Percentiles rank a stretch among this genome's conserved stretches.
phyloP scores from a whole-genome alignment of 2,888 invertebrate genomes.

The Lordiphosa andalusiaca region DNA sequence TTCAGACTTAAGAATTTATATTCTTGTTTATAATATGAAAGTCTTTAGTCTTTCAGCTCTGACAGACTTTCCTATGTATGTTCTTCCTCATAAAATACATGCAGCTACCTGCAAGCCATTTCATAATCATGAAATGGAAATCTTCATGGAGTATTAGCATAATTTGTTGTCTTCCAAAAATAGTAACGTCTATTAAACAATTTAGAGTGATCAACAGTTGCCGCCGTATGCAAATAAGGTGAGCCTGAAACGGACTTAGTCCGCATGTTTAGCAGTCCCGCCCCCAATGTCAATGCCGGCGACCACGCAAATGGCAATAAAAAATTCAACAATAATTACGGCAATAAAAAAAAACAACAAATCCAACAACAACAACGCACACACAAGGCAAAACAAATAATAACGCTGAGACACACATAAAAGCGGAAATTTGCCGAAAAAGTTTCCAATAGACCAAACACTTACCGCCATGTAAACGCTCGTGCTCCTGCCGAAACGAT shows the following conservation, averaged over 20 bases:
- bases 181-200: slow-evolving; percentile 62
- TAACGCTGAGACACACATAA: slow-evolving; percentile 17
- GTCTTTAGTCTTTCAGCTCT: too few species aligned
- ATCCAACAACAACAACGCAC: slow-evolving; percentile 12
- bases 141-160: slow-evolving; percentile 42
- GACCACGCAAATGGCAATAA: slow-evolving; percentile 58
- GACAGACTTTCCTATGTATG: too few species aligned
- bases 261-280: slow-evolving; percentile 1
- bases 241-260: slow-evolving; percentile 9
- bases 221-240: slow-evolving; percentile 51
- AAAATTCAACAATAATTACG: slow-evolving; percentile 69
- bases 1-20: too few species aligned
- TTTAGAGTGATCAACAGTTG: slow-evolving; percentile 55
- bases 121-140: slow-evolving; percentile 34
- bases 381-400: slow-evolving; percentile 13
- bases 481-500: slow-evolving; percentile 82
- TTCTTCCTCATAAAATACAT: too few species aligned
- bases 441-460: slow-evolving; percentile 20
- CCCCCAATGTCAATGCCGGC: slow-evolving; percentile 66
- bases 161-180: slow-evolving; percentile 45
- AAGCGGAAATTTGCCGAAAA: slow-evolving; percentile 2
- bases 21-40: too few species aligned
- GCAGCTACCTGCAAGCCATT: too few species aligned
- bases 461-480: slow-evolving; percentile 80
- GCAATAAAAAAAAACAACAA: slow-evolving; percentile 56